phyloP scores from a whole-genome alignment of 2,113 vertebrate genomes.

The Oryzias curvinotus region DNA sequence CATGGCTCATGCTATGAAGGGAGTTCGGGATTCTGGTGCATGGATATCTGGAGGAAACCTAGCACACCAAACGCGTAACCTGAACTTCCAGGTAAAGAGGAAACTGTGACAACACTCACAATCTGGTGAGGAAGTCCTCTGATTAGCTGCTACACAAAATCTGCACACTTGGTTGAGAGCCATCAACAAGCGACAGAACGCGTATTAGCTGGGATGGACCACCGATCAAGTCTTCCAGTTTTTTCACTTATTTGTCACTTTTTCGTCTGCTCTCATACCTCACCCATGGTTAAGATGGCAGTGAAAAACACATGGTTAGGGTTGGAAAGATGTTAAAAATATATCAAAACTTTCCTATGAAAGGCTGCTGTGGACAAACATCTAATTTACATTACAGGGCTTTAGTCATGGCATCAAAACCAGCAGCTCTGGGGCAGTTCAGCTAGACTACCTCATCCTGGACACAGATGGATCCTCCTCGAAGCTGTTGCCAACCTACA shows the following conservation, averaged over 20 bases:
- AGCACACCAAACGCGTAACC: conserved; percentile 62
- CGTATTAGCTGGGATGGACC: no score
- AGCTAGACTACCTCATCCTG: conserved; percentile 75
- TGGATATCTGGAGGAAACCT: conserved; percentile 82
- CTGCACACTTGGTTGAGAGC: no score
- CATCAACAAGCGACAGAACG: no score
- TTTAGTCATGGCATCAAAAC: conserved; percentile 75
- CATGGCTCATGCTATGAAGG: conserved; percentile 78
- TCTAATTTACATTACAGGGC: conserved; percentile 45
- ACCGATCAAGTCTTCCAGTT: no score
- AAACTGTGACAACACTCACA: not conserved
- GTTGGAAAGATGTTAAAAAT: no score
- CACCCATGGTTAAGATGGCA: no score
- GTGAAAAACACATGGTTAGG: no score
- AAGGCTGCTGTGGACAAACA: not conserved
- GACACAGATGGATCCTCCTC: conserved; percentile 77
- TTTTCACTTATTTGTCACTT: no score
- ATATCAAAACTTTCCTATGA: not conserved
- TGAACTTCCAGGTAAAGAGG: conserved; percentile 59
- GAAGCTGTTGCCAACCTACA: conserved; percentile 71
- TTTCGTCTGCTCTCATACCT: no score
- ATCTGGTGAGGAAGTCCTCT: not conserved
- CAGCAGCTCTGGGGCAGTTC: conserved; percentile 56
- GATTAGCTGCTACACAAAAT: no score
- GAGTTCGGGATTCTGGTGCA: conserved; percentile 34